Conservation (phyloP, 2,113 vertebrate species). For the Capreolus pygargus region DNA sequence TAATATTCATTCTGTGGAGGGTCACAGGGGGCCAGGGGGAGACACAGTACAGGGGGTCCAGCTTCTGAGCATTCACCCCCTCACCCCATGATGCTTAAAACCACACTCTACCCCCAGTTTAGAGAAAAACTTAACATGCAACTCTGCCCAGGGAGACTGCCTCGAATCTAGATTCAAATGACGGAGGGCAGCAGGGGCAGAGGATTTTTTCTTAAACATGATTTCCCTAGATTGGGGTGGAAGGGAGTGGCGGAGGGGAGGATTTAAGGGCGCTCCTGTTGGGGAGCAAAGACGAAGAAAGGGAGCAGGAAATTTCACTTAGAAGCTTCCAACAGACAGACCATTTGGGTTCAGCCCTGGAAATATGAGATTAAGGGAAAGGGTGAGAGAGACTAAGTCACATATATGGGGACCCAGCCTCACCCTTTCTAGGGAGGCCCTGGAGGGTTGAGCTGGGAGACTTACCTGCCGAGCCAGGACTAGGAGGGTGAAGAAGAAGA, state of each 20-base stretch:
- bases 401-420: neutral
- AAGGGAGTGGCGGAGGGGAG: neutral
- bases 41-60: neutral
- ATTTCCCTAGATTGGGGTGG: neutral
- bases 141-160: neutral
- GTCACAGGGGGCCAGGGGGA: neutral
- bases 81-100: neutral
- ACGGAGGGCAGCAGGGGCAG: neutral
- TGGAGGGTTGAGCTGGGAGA: neutral
- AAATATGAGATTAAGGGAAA: neutral
- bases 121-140: neutral
- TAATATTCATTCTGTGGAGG: slow-evolving; percentile 87
- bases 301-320: neutral
- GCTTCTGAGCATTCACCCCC: neutral
- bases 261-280: neutral
- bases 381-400: neutral
- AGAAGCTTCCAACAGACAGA: neutral
- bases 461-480: slow-evolving; percentile 89
- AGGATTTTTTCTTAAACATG: neutral
- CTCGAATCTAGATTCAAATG: neutral
- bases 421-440: neutral
- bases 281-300: neutral
- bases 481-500: slow-evolving; percentile 89
- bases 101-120: neutral
- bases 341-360: neutral